phyloP scores from a whole-genome alignment of 2,113 vertebrate species.

The Amphiprion ocellaris region DNA sequence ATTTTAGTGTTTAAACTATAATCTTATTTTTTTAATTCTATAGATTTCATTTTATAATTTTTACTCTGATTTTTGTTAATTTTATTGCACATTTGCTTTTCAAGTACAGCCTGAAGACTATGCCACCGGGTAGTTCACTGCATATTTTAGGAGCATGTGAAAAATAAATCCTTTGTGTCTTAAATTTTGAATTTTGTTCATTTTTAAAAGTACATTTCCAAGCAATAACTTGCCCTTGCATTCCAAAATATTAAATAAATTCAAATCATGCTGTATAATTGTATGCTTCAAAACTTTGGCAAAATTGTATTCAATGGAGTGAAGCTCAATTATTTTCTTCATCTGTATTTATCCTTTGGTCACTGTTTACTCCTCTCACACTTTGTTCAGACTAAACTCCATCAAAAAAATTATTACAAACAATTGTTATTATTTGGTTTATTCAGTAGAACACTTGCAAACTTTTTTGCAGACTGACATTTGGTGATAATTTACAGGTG shows the following conservation, averaged over 20 bases:
- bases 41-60: not conserved
- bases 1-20: no score
- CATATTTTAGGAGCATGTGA: no score
- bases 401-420: constrained; percentile 9
- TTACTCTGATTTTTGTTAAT: not conserved
- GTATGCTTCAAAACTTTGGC: not conserved
- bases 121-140: not conserved
- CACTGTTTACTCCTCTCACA: constrained; percentile 5
- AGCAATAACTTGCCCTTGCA: not conserved
- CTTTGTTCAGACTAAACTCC: constrained; percentile 4
- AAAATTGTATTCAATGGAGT: not conserved
- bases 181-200: no score
- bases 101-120: not conserved
- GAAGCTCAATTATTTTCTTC: not conserved
- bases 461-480: constrained; percentile 1
- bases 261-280: no score
- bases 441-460: constrained; percentile 10
- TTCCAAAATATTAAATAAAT: not conserved
- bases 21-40: no score
- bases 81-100: not conserved
- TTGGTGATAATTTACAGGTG: constrained; percentile 6
- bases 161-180: no score
- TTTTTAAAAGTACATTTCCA: no score
- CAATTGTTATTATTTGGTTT: constrained; percentile 1
- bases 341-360: not conserved